Evolutionary conservation across 2,888 invertebrate species (phyloP), one percentile per base, ranked within the genome.

Genomic region (Polydrusus pterygomalis): DNA sequence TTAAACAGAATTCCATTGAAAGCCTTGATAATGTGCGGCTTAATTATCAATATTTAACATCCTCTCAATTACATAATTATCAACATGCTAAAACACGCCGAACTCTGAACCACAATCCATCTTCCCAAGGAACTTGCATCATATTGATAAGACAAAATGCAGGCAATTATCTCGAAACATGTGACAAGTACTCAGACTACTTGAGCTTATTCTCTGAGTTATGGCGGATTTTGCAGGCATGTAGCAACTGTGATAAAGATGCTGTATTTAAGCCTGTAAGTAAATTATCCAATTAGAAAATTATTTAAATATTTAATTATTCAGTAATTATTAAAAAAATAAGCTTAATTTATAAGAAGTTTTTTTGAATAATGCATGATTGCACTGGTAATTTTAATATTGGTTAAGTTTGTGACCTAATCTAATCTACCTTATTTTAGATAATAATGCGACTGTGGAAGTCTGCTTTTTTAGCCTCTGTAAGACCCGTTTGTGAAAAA

Each of bases 121-220:
- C 58, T 60, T 38, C 38, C 38, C 17, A 2, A 30, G 10, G 18
- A 38, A 60, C 38, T 60, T 38, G 58, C 58, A 60, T 38, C 56
- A 56, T 69, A 69, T 69, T 69, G 69, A 69, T 56, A 69, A 38
- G 56, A 58, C 43, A 54, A 69, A 69, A 69, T 69, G 69, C 51
- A 69, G 56, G 54, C 69, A 69, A 69, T 69, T 69, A 54, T 56
- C 69, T 15, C 43, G 25, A 56, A 56, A 69, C 43, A 69, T 69
- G 43, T 56, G 69, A 43, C 69, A 69, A 69, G 20, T n/a, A 58
- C 58, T 69, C 69, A 56, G 40, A 13, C 58, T 43, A 20, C 43
- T 51, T 10, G 40, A 51, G 62, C 63, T 63, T 40, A 70, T 63
- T 63, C 49, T 38, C 18, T 9, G 15, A 60, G 62, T 49, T 45